These are phyloP conservation scores for Apaloderma vittatum DNA, from an alignment of 2,113 vertebrate species.

Conservation along the genomic window DNA sequence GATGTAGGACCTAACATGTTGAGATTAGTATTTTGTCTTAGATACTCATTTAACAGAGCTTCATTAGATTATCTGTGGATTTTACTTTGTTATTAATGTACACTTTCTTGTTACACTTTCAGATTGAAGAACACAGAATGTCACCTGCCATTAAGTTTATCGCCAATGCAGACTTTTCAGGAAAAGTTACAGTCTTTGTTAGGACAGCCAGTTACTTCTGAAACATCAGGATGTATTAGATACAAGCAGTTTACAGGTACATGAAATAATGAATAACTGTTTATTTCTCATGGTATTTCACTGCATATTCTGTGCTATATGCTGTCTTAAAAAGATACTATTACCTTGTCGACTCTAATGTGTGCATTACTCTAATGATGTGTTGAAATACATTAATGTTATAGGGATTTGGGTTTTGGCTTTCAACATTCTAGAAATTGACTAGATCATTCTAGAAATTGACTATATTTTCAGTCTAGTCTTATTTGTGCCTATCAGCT, in stretches of 20 bases:
- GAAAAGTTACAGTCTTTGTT: constrained; percentile 86
- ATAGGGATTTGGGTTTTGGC: background rate
- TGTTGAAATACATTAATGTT: background rate
- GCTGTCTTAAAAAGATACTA: background rate
- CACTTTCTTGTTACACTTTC: constrained; percentile 43
- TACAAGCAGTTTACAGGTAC: constrained; percentile 85
- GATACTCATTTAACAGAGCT: background rate
- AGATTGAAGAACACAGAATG: constrained; percentile 79
- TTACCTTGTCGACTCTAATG: fast-evolving
- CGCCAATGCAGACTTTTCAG: constrained; percentile 87
- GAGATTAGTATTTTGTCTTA: background rate
- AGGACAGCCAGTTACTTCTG: constrained; percentile 70
- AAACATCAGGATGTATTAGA: constrained; percentile 25
- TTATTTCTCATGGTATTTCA: background rate
- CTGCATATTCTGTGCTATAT: background rate
- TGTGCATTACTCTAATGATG: background rate
- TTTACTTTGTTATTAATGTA: background rate
- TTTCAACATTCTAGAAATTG: background rate
- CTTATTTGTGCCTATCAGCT: background rate
- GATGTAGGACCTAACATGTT: background rate
- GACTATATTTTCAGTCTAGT: background rate
- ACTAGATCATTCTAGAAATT: background rate
- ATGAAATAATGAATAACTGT: background rate
- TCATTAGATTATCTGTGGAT: background rate
- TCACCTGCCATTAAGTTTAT: constrained; percentile 81